Evolutionary conservation across 1,140 invertebrate species (phyloP).

Genomic region (Cydia amplana): DNA sequence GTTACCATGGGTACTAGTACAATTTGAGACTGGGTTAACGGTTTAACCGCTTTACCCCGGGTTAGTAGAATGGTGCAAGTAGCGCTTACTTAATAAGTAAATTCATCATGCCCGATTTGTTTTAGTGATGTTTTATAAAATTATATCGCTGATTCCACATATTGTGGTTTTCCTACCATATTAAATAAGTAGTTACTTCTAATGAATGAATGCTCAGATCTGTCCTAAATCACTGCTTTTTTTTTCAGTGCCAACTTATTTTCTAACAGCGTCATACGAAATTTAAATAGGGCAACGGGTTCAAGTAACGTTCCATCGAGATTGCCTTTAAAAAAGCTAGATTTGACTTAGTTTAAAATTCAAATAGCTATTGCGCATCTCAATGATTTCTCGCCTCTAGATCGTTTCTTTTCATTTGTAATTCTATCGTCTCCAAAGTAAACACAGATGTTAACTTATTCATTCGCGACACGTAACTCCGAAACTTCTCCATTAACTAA

Average conservation of each 20-base stretch:
- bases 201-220: too few relatives aligned
- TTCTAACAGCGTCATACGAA: neutral
- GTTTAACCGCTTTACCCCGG: too few relatives aligned
- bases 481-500: slow-evolving; percentile 43
- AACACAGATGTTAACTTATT: slow-evolving; percentile 32
- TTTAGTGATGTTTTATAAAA: too few relatives aligned
- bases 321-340: slow-evolving; percentile 18
- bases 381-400: slow-evolving; percentile 22
- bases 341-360: slow-evolving; percentile 17
- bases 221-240: neutral
- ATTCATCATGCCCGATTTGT: too few relatives aligned
- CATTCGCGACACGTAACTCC: slow-evolving; percentile 37
- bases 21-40: too few relatives aligned
- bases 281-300: neutral
- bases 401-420: slow-evolving; percentile 30
- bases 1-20: too few relatives aligned
- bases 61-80: too few relatives aligned
- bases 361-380: slow-evolving; percentile 14
- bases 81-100: too few relatives aligned
- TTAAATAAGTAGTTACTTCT: too few relatives aligned
- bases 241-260: neutral
- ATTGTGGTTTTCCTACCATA: too few relatives aligned
- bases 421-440: slow-evolving; percentile 21
- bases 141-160: too few relatives aligned
- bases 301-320: neutral